Evolutionary conservation across 2,113 vertebrate genomes (phyloP).

Genomic region (Numenius arquata): DNA sequence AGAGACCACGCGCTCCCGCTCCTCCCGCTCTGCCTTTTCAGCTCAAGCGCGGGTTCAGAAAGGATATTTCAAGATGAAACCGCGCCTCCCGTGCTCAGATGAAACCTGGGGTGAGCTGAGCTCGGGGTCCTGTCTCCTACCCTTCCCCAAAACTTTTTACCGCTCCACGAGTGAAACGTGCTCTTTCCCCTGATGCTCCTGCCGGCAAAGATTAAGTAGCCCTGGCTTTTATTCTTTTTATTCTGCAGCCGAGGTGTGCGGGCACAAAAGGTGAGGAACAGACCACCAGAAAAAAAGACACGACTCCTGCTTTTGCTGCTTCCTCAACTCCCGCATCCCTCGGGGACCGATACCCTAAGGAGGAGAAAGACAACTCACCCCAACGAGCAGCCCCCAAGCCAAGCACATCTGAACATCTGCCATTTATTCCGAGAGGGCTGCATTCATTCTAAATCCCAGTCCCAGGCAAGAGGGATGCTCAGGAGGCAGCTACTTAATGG

Average conservation of each 20-base stretch:
- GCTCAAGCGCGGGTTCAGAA: neutral
- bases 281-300: neutral
- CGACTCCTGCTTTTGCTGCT: neutral
- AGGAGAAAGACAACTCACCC: neutral
- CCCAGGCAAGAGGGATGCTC: neutral
- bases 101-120: neutral
- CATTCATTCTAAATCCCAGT: neutral
- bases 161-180: rapidly evolving
- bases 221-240: neutral
- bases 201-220: neutral
- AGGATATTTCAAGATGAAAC: slow-evolving; percentile 45
- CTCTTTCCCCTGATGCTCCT: neutral
- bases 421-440: neutral
- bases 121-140: neutral
- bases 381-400: neutral
- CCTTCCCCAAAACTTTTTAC: neutral
- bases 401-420: neutral
- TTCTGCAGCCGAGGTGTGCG: neutral
- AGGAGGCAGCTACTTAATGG: neutral
- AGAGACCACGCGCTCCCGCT: neutral
- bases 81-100: neutral
- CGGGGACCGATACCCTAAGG: neutral
- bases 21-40: neutral
- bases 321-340: neutral
- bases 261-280: neutral